phyloP scores from a whole-genome alignment of 2,797 vertebrate genomes.

The Typhlichthys eigenmanni region DNA sequence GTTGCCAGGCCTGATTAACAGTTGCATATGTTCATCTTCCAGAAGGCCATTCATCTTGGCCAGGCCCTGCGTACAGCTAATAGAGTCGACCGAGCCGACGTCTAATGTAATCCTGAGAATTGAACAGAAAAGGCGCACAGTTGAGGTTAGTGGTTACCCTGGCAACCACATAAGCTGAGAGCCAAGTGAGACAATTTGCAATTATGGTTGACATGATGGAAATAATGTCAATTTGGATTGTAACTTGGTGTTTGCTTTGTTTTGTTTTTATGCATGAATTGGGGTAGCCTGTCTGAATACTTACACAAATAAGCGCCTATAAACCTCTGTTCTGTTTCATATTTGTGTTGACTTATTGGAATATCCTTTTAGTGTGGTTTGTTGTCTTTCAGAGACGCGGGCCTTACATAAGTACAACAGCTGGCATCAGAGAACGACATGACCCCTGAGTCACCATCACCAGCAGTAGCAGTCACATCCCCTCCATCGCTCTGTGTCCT shows the following conservation, averaged over 20 bases:
- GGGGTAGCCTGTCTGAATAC: neutral
- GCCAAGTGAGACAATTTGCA: constrained; percentile 3
- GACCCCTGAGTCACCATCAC: constrained; percentile 11
- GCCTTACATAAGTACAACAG: neutral
- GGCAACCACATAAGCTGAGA: constrained; percentile 47
- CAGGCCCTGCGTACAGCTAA: constrained; percentile 28
- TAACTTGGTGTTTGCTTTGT: too few relatives aligned
- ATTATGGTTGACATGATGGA: too few relatives aligned
- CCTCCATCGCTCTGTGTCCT: constrained; percentile 38
- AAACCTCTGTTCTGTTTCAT: too few relatives aligned
- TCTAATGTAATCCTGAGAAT: constrained; percentile 36
- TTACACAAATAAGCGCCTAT: too few relatives aligned
- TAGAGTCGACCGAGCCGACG: constrained; percentile 26
- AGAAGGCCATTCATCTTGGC: constrained; percentile 40
- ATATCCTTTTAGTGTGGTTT: neutral
- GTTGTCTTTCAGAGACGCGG: neutral
- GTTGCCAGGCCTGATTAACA: constrained; percentile 56
- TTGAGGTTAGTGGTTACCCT: constrained; percentile 40
- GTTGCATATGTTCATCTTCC: constrained; percentile 51
- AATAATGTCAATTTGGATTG: too few relatives aligned
- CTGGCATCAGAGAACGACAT: neutral
- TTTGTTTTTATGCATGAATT: constrained; percentile 12
- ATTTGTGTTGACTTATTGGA: too few relatives aligned
- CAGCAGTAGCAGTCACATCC: constrained; percentile 9
- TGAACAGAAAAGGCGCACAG: constrained; percentile 33